A percentile compares a stretch with the other conserved stretches of the same genome.
phyloP scores from a whole-genome alignment of 2,113 vertebrate genomes.

The zebrafish (Danio rerio) region DNA sequence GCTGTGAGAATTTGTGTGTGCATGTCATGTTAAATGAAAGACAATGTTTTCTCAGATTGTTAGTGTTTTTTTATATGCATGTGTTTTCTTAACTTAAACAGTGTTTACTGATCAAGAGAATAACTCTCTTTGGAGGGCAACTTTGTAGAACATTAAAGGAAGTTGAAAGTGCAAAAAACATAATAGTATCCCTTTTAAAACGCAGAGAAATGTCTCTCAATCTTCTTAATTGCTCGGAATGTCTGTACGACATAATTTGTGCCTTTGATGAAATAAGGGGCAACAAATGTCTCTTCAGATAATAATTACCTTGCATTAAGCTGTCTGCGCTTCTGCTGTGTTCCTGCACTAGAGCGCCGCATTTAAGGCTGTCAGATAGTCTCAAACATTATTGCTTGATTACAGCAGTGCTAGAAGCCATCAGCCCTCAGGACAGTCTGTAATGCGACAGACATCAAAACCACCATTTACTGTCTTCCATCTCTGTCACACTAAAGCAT shows the following conservation, averaged over 20 bases:
- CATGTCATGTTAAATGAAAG: no score
- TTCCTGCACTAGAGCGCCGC: neutral
- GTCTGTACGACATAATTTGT: conserved; percentile 10
- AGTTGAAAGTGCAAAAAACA: no score
- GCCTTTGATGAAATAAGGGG: conserved; percentile 8
- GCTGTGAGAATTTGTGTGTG: no score
- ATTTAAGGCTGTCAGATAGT: conserved; percentile 14
- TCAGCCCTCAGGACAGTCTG: neutral
- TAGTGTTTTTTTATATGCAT: no score
- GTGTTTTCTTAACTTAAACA: no score
- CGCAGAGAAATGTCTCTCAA: neutral
- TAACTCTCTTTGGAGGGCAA: no score
- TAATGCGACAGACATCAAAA: neutral
- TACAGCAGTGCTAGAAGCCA: neutral
- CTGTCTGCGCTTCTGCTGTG: neutral
- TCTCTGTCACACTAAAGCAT: neutral
- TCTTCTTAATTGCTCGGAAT: neutral
- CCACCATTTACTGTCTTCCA: neutral
- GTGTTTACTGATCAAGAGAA: no score
- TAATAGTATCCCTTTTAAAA: neutral
- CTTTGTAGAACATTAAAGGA: no score
- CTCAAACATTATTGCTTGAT: conserved; percentile 23
- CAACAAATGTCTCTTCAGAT: conserved; percentile 6
- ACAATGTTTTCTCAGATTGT: no score
- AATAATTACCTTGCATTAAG: neutral